These are phyloP conservation scores for Tipula helvola DNA, from an alignment of 2,888 invertebrate genomes.

Conservation along the genomic window DNA sequence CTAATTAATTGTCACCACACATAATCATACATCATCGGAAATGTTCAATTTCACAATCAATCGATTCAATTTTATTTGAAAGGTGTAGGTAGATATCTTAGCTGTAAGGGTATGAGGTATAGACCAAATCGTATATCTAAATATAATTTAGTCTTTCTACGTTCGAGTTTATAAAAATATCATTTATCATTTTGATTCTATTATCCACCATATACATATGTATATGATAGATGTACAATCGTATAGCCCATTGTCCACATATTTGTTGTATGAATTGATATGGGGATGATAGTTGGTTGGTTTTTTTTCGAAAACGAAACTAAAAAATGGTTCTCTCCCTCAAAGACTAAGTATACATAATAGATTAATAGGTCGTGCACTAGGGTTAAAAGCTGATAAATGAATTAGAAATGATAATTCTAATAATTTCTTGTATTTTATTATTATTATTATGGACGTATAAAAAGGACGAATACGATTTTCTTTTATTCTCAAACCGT, in stretches of 20 bases:
- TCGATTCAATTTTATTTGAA: not conserved
- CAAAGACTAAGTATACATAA: not conserved
- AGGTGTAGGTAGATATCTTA: not conserved
- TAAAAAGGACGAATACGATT: not conserved
- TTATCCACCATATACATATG: not conserved
- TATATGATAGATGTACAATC: no score
- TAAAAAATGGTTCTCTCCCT: not conserved
- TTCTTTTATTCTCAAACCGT: not conserved
- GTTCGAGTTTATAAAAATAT: conserved; percentile 7
- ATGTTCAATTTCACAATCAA: not conserved
- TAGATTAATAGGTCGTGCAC: conserved; percentile 4
- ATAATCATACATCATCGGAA: not conserved
- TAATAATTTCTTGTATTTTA: not conserved
- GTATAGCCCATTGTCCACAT: not conserved
- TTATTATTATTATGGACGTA: not conserved
- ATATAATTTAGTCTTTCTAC: not conserved
- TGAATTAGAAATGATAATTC: conserved; percentile 6
- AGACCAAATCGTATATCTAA: not conserved
- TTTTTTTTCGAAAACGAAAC: not conserved
- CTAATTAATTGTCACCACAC: not conserved
- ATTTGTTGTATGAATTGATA: conserved; percentile 8
- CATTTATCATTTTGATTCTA: conserved; percentile 9
- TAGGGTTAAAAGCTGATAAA: conserved; percentile 11
- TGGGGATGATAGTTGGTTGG: conserved; percentile 6
- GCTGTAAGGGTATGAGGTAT: not conserved